Base-by-base conservation (phyloP, 2,888 invertebrate species). In the Eurytoma californica region DNA sequence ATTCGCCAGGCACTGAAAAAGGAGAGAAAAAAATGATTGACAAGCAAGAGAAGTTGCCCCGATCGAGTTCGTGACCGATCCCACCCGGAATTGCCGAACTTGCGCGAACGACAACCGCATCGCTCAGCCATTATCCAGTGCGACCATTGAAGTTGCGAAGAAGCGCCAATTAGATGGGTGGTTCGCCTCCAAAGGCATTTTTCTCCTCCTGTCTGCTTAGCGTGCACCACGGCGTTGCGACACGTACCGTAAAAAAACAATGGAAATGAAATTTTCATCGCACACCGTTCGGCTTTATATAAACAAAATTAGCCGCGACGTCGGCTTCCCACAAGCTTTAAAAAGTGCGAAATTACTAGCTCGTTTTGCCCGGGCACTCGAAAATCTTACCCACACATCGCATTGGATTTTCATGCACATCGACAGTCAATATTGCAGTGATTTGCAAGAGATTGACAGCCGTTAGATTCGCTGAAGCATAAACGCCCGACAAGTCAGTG, bases 71-170 rank as follows among this genome's bases (percentile, higher is more conserved):
- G 88, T 89, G 88, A 88, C 85, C 84, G 86, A 87, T 85, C 84
- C 87, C 86, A 86, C 86, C 86, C 85, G 86, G 85, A 82, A 86
- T 88, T 86, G 85, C 86, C 87, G 86, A 87, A 87, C 84, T 20
- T 24, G 60, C 28, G 55, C 1, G 47, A 68, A 86, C 82, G 86
- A 86, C 85, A 82, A 87, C 86, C 86, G 85, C 87, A 84, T 81
- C 83, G 84, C 83, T 86, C 83, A 84, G 81, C 84, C 84, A 84
- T 85, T 85, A 84, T 86, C 82, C 83, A 82, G 84, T 84, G 85
- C 86, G 86, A 85, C 85, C 86, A 87, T 87, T 86, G 84, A 87
- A 87, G 87, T 87, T 87, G 84, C 87, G 84, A 87, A 84, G 84
- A 87, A 85, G 84, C 84, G 83, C 83, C 84, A 86, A 86, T 86